Evolutionary conservation across 64 coral and sea anemone species (phyloP).

Genomic region (Porites lutea): DNA sequence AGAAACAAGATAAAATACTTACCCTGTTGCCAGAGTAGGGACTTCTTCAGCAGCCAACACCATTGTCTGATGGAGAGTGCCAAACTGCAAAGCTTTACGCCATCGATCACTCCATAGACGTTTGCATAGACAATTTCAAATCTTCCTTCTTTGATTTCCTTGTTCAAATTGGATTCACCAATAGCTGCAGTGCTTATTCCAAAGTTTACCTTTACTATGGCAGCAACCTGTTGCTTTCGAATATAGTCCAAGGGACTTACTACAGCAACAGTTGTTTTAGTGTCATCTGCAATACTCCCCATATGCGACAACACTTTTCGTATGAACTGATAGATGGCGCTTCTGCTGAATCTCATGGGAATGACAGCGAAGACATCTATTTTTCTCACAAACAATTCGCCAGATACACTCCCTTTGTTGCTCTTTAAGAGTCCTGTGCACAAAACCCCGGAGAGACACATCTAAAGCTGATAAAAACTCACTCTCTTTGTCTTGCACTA

Average conservation of each 20-base stretch:
- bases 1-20: too few species aligned
- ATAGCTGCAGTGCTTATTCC: constrained; percentile 10
- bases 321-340: not conserved
- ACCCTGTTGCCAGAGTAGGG: too few species aligned
- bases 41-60: not conserved
- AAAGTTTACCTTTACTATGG: not conserved
- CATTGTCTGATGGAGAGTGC: not conserved
- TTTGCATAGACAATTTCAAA: too few species aligned
- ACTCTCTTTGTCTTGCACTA: constrained; percentile 13
- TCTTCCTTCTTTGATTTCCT: not conserved
- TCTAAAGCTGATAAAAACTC: constrained; percentile 47
- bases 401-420: constrained; percentile 33
- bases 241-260: too few species aligned
- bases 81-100: not conserved
- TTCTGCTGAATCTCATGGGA: not conserved
- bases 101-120: not conserved
- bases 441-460: constrained; percentile 38
- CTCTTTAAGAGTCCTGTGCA: constrained; percentile 29
- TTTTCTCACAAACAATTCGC: constrained; percentile 12
- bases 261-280: not conserved
- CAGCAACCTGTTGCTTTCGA: not conserved
- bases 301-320: not conserved
- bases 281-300: not conserved
- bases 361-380: constrained; percentile 11
- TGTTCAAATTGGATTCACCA: not conserved